Conservation (phyloP, 2,797 vertebrate genomes). For the Bovichtus diacanthus region DNA sequence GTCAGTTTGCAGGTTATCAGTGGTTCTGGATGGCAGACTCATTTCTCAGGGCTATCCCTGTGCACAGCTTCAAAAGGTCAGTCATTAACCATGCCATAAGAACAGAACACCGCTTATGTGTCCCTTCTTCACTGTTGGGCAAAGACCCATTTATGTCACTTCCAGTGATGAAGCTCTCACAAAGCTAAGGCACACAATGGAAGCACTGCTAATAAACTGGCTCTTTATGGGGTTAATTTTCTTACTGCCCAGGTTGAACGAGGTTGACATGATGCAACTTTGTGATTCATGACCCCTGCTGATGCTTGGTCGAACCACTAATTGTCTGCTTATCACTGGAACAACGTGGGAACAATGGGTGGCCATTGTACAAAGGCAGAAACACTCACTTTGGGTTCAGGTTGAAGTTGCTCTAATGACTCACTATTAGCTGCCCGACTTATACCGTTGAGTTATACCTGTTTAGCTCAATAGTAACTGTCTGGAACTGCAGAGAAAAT, state of each 20-base stretch:
- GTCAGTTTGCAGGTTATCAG: conserved; percentile 81
- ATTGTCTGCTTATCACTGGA: conserved; percentile 81
- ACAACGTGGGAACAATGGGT: conserved; percentile 74
- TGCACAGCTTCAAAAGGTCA: conserved; percentile 81
- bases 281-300: conserved; percentile 82
- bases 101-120: conserved; percentile 56
- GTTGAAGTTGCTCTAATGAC: conserved; percentile 72
- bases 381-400: conserved; percentile 59
- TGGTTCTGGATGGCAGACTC: conserved; percentile 66
- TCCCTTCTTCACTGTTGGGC: conserved; percentile 60
- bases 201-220: conserved; percentile 58
- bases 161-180: conserved; percentile 55
- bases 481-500: conserved; percentile 68
- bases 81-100: conserved; percentile 79
- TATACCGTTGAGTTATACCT: conserved; percentile 71
- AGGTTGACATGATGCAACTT: conserved; percentile 57
- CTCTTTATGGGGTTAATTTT: conserved; percentile 76
- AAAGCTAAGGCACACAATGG: conserved; percentile 44
- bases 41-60: conserved; percentile 76
- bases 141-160: conserved; percentile 74
- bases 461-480: conserved; percentile 75
- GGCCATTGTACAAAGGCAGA: conserved; percentile 55
- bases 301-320: conserved; percentile 75
- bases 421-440: conserved; percentile 73
- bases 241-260: conserved; percentile 57